Conservation (phyloP, 2,113 vertebrate genomes). For the Uropsilus gracilis region DNA sequence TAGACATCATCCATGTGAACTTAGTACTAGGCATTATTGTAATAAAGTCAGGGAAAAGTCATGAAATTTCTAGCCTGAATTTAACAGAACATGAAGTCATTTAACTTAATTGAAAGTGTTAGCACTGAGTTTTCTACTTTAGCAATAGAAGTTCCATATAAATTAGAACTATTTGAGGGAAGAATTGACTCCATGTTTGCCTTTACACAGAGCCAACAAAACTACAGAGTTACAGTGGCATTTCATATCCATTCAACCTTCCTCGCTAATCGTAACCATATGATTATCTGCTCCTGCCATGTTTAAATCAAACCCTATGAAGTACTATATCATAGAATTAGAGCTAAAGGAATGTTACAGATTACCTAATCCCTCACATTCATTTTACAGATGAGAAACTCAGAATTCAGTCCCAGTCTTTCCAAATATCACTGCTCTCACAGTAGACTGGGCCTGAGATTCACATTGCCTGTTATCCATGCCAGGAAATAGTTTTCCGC, state of each 20-base stretch:
- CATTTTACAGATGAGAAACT: conserved; percentile 40
- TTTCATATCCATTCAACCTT: conserved; percentile 50
- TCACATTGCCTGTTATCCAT: background rate
- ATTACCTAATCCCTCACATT: conserved; percentile 6
- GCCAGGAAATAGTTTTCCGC: background rate
- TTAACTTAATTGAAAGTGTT: conserved; percentile 77
- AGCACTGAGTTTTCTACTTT: conserved; percentile 64
- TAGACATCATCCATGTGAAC: conserved; percentile 36
- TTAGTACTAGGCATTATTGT: conserved; percentile 69
- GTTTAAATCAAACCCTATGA: conserved; percentile 51
- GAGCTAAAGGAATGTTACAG: conserved; percentile 15
- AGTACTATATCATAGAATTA: background rate
- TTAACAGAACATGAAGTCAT: conserved; percentile 71
- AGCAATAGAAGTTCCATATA: conserved; percentile 71
- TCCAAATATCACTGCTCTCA: background rate
- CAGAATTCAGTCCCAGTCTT: background rate
- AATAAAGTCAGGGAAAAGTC: conserved; percentile 77
- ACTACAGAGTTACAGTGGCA: conserved; percentile 24
- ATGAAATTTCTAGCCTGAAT: conserved; percentile 65
- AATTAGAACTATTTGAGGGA: conserved; percentile 51
- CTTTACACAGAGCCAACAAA: conserved; percentile 64
- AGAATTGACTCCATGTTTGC: conserved; percentile 39
- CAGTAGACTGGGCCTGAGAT: background rate
- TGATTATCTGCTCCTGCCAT: conserved; percentile 49
- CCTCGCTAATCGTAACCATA: conserved; percentile 23